A percentile compares a stretch with the other conserved stretches of the same genome.
Conservation (phyloP, 1,140 invertebrate genomes). For the Lordiphosa stackelbergi region DNA sequence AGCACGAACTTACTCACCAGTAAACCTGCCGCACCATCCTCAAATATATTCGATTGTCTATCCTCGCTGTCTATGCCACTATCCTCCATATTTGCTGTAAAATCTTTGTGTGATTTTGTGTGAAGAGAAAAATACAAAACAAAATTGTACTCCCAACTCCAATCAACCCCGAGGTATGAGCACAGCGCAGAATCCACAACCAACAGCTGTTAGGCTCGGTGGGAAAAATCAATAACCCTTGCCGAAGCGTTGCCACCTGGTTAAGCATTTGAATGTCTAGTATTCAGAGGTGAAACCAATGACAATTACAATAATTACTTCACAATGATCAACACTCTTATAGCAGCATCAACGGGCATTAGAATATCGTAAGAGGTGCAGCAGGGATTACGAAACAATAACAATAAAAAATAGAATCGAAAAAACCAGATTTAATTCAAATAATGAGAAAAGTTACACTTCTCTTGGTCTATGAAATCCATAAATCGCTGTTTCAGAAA, state of each 20-base stretch:
- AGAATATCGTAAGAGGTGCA: no score
- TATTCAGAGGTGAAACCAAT: not conserved
- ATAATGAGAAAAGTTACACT: no score
- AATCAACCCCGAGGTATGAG: constrained; percentile 38
- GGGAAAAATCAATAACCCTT: constrained; percentile 67
- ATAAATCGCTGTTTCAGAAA: no score
- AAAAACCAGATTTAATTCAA: no score
- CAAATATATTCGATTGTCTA: constrained; percentile 63
- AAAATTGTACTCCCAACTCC: constrained; percentile 55
- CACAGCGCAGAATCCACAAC: constrained; percentile 55
- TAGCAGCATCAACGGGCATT: no score
- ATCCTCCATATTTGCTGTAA: constrained; percentile 53
- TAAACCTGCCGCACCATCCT: constrained; percentile 61
- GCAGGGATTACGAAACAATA: no score
- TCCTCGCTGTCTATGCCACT: constrained; percentile 76
- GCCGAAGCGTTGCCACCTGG: constrained; percentile 46
- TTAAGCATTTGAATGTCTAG: constrained; percentile 12
- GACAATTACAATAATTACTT: no score
- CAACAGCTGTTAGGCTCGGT: constrained; percentile 46
- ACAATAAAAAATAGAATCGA: no score
- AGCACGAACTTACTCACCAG: constrained; percentile 40
- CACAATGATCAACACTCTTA: no score
- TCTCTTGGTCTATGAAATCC: no score
- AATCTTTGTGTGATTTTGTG: constrained; percentile 1
- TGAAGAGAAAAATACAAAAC: constrained; percentile 48